Conservation (phyloP, 2,888 invertebrate genomes). For the Acrocera orbiculus region DNA sequence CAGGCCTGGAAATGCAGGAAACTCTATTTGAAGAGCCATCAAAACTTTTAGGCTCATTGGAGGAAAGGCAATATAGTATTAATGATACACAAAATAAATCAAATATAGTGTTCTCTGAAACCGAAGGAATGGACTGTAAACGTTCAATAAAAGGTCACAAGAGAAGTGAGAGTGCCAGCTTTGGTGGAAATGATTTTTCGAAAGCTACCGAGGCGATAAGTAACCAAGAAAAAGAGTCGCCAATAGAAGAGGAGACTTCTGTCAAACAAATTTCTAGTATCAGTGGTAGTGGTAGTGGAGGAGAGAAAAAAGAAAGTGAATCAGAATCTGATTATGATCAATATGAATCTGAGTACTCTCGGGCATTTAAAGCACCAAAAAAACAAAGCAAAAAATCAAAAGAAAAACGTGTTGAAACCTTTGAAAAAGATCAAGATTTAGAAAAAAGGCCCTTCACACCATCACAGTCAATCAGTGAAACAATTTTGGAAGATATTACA, state of each 20-base stretch:
- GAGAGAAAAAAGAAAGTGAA: conserved; percentile 31
- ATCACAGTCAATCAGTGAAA: conserved; percentile 26
- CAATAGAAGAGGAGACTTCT: conserved; percentile 25
- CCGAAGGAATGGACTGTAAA: conserved; percentile 16
- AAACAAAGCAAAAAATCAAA: conserved; percentile 25
- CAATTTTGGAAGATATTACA: conserved; percentile 28
- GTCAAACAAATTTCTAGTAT: conserved; percentile 15
- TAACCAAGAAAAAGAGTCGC: conserved; percentile 16
- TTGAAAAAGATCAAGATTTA: conserved; percentile 26
- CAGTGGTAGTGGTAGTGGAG: conserved; percentile 15
- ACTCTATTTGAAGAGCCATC: conserved; percentile 11
- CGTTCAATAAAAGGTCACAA: conserved; percentile 37
- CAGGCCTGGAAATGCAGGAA: conserved; percentile 22
- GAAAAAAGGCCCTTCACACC: conserved; percentile 28
- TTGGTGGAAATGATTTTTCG: conserved; percentile 16
- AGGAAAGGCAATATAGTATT: conserved; percentile 9
- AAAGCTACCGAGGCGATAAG: conserved; percentile 19
- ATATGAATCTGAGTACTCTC: conserved; percentile 32
- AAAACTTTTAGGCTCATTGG: conserved; percentile 16
- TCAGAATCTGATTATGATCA: conserved; percentile 33
- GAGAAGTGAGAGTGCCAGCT: conserved; percentile 36
- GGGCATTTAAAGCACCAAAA: conserved; percentile 29
- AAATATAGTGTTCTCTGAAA: conserved; percentile 16
- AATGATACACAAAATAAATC: conserved; percentile 18
- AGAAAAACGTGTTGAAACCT: conserved; percentile 22